phyloP scores from a whole-genome alignment of 2,888 invertebrate species.

The Gymnoscelis rufifasciata region DNA sequence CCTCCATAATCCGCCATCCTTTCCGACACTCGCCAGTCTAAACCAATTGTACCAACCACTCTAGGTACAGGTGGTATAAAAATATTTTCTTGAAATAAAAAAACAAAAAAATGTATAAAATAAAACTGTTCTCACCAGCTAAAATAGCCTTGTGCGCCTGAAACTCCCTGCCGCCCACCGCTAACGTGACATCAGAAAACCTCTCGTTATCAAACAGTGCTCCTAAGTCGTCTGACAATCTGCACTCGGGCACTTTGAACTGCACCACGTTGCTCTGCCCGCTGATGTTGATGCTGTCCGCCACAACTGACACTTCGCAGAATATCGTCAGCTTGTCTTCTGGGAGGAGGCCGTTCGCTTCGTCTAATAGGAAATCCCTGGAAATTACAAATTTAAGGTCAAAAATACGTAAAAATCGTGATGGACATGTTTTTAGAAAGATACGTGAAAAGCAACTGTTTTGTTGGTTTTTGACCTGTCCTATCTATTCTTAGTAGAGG shows the following conservation, averaged over 20 bases:
- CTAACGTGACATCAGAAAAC: constrained; percentile 98
- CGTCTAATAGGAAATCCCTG: constrained; percentile 98
- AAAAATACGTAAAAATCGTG: too few species aligned
- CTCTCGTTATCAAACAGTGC: constrained; percentile 97
- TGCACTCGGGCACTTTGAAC: constrained; percentile 97
- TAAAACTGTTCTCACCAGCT: constrained; percentile 88
- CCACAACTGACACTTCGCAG: constrained; percentile 98
- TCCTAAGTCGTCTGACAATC: constrained; percentile 95
- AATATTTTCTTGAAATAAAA: too few species aligned
- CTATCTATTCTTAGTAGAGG: too few species aligned
- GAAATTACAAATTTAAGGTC: constrained; percentile 35
- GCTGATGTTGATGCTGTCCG: constrained; percentile 99
- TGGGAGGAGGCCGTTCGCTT: constrained; percentile 98
- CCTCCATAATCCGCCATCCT: too few species aligned
- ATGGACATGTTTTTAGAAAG: too few species aligned
- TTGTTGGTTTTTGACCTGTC: too few species aligned
- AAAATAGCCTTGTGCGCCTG: constrained; percentile 98
- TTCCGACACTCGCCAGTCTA: too few species aligned
- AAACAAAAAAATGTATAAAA: too few species aligned
- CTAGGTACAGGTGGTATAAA: too few species aligned
- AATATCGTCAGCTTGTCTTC: constrained; percentile 99
- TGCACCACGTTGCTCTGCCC: constrained; percentile 99
- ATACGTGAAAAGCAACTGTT: too few species aligned
- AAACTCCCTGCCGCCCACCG: constrained; percentile 93
- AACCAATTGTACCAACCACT: too few species aligned